Percentiles rank a stretch among this genome's conserved stretches.
Evolutionary conservation across 53 echinoderm and acorn worm genomes (phyloP).

Genomic region (Holothuria scabra): DNA sequence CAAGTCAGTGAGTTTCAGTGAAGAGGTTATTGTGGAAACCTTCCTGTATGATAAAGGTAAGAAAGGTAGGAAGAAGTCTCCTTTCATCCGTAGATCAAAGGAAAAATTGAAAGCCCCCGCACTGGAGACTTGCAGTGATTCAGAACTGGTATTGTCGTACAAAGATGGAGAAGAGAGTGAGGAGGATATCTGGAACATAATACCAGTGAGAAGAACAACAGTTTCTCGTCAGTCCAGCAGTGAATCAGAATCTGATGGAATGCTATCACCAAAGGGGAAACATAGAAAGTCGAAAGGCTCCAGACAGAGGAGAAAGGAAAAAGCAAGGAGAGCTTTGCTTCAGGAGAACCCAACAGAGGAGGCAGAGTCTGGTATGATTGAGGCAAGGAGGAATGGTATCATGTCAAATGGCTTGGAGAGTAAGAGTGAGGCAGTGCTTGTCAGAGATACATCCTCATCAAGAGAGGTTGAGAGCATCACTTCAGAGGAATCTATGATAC

Average conservation of each 20-base stretch:
- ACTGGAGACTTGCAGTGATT: conserved; percentile 82
- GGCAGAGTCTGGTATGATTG: conserved; percentile 27
- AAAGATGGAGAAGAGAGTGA: conserved; percentile 51
- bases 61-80: conserved; percentile 61
- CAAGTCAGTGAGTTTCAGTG: conserved; percentile 98
- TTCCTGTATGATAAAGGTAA: conserved; percentile 71
- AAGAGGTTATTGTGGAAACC: conserved; percentile 87
- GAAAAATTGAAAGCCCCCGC: conserved; percentile 84
- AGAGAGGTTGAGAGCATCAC: neutral
- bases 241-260: conserved; percentile 69
- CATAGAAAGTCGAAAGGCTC: conserved; percentile 77
- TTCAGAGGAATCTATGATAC: neutral
- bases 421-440: no score
- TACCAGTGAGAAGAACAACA: conserved; percentile 50
- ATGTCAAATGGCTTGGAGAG: neutral
- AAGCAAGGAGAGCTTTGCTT: conserved; percentile 57
- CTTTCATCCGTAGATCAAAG: conserved; percentile 60
- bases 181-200: conserved; percentile 65
- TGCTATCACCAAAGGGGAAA: conserved; percentile 50
- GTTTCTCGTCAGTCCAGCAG: conserved; percentile 75
- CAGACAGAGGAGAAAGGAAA: conserved; percentile 73
- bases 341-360: conserved; percentile 37
- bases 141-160: conserved; percentile 68
- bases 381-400: conserved; percentile 8
- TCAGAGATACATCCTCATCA: no score